Evolutionary conservation across 2,113 vertebrate genomes (phyloP), one percentile per base, ranked within the genome.

Genomic region (Trematomus loennbergii): DNA sequence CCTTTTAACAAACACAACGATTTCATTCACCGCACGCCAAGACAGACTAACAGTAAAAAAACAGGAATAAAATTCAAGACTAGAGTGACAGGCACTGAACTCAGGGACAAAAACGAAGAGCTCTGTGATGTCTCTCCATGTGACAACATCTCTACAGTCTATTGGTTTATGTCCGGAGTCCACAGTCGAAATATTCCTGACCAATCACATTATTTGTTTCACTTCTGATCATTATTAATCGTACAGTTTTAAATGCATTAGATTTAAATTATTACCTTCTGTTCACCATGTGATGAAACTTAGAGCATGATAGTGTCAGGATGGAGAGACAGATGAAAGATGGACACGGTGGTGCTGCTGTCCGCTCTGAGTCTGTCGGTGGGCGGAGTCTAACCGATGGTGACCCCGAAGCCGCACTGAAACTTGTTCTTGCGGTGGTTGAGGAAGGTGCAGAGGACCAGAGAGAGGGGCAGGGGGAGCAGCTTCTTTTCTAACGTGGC

Each of bases 381-480:
- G 75, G 54, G 58, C 33, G 54, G 33, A n/a, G 58, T 17, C 85
- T 94, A 97, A 79, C 96, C 97, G 0, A 97, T 96, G 63, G 96
- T 97, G 73, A 97, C 91, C 68, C 96, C 96, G 0, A 97, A 97
- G 2, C 97, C 97, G 0, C 97, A 97, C 91, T 96, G 96, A 93
- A 97, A 97, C 92, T 96, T 96, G 95, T 96, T 96, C 92, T 97
- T 97, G 45, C 89, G 94, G 84, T 97, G 97, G 88, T 97, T 97
- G 70, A 97, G 96, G 95, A 97, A 97, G 84, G 96, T 94, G 40
- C 95, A 96, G 20, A 97, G 95, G 13, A 96, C 95, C 77, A 97
- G 91, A 0, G 97, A 97, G 49, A 97, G 94, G 18, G 97, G 97
- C 63, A 97, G 89, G 0, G 97, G 97, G 0, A 95, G 93, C 12